A percentile compares a stretch with the other conserved stretches of the same genome.
Evolutionary conservation across 2,113 vertebrate genomes (phyloP).

Genomic region (Columba janthina): DNA sequence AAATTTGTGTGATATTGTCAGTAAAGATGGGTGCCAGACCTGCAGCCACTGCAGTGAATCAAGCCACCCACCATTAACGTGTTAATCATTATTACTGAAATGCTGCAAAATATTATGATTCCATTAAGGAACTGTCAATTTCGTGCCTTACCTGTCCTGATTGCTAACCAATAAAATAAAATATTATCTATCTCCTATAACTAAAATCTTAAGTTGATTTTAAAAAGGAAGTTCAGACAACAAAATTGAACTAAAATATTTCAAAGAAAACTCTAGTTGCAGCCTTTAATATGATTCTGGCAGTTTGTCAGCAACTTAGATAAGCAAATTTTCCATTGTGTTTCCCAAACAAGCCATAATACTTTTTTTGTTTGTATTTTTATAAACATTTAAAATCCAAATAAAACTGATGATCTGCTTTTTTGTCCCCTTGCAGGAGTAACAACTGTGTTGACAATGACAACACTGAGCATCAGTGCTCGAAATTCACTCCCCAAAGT

Average conservation of each 20-base stretch:
- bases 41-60: background rate
- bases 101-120: background rate
- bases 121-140: background rate
- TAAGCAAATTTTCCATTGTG: background rate
- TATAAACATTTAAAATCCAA: background rate
- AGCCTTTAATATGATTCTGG: background rate
- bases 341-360: background rate
- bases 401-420: background rate
- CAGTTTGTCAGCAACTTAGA: background rate
- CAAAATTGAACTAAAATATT: background rate
- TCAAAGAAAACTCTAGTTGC: background rate
- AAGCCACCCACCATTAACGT: background rate
- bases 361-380: background rate
- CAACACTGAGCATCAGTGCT: constrained; percentile 94
- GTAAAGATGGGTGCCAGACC: background rate
- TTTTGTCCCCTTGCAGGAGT: constrained; percentile 81
- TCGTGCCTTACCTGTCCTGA: background rate
- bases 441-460: constrained; percentile 97
- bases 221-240: background rate
- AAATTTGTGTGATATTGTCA: background rate
- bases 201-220: background rate
- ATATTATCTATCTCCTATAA: background rate
- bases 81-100: background rate
- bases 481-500: constrained; percentile 98
- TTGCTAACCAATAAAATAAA: background rate